Conservation (phyloP, 2,113 vertebrate genomes). For the Typhlomys cinereus region DNA sequence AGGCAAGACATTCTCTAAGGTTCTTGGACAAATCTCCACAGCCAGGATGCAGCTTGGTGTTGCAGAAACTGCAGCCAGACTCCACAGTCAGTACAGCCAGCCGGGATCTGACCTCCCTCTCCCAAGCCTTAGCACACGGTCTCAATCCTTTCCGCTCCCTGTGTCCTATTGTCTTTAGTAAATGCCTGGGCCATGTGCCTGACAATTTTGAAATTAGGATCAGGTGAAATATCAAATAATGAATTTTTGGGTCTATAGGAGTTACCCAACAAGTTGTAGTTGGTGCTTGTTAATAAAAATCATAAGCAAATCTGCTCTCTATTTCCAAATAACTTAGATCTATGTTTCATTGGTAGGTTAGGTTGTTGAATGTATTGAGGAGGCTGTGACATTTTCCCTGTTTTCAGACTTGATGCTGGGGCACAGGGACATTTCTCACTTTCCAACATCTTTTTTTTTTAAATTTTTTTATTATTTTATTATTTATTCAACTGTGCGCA, state of each 20-base stretch:
- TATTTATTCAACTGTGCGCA: too few relatives aligned
- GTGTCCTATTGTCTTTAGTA: constrained; percentile 20
- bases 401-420: neutral
- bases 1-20: constrained; percentile 20
- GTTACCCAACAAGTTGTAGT: neutral
- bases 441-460: neutral
- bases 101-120: neutral
- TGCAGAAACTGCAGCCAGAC: neutral
- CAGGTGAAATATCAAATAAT: neutral
- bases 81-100: neutral
- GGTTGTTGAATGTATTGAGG: neutral
- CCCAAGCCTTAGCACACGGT: neutral
- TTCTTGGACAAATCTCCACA: neutral
- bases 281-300: neutral
- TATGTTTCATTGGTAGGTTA: neutral
- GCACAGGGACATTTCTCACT: neutral
- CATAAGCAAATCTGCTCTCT: neutral
- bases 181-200: neutral
- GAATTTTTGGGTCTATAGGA: neutral
- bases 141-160: neutral
- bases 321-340: neutral
- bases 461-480: too few relatives aligned
- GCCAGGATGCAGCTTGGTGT: too few relatives aligned
- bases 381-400: neutral
- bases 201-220: neutral